Conservation (phyloP, 2,113 vertebrate species). For the Ptilorrhoa leucosticta region DNA sequence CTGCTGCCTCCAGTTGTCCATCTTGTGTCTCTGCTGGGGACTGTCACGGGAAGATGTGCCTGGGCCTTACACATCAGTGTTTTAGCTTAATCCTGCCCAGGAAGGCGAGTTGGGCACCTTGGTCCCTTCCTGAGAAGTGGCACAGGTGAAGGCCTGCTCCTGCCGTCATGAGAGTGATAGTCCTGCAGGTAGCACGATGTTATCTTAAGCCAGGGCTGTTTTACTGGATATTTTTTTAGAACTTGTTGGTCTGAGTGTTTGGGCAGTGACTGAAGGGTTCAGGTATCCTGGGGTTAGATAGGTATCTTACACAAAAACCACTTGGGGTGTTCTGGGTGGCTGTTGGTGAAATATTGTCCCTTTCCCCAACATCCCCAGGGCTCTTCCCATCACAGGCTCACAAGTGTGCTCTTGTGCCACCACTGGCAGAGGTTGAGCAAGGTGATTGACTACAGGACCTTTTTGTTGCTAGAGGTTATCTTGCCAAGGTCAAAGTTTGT, state of each 20-base stretch:
- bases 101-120: background rate
- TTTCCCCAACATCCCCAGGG: background rate
- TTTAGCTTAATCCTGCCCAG: background rate
- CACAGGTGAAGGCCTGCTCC: background rate
- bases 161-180: fast-evolving
- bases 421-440: background rate
- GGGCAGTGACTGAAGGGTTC: background rate
- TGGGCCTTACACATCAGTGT: fast-evolving
- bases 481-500: background rate
- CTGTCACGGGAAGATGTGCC: background rate
- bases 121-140: background rate
- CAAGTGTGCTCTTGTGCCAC: background rate
- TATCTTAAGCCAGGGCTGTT: background rate
- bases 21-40: background rate
- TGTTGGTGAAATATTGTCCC: background rate
- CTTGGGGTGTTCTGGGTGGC: background rate
- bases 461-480: background rate
- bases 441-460: background rate
- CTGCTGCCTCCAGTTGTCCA: background rate
- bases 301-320: background rate
- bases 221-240: background rate
- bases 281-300: background rate
- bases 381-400: background rate
- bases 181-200: background rate
- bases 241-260: background rate